Evolutionary conservation across 2,113 vertebrate genomes (phyloP).

Genomic region (Lepus timidus): DNA sequence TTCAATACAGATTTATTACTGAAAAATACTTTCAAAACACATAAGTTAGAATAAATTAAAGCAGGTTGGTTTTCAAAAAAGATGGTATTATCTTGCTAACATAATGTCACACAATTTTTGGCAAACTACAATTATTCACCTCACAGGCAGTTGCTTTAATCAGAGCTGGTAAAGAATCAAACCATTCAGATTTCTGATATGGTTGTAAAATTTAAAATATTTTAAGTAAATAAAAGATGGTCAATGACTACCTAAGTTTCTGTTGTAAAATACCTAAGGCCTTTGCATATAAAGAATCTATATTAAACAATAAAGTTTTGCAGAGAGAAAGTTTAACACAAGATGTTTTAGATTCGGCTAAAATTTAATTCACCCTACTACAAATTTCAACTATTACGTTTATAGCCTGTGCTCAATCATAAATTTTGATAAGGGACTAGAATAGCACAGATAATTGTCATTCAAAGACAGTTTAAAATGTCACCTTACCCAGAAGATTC

Average conservation of each 20-base stretch:
- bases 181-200: constrained; percentile 50
- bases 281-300: constrained; percentile 38
- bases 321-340: constrained; percentile 66
- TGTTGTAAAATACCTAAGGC: constrained; percentile 67
- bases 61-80: constrained; percentile 66
- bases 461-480: constrained; percentile 75
- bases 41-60: constrained; percentile 6
- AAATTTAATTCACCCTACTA: constrained; percentile 70
- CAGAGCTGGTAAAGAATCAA: constrained; percentile 62
- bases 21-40: constrained; percentile 57
- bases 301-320: constrained; percentile 67
- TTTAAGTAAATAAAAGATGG: constrained; percentile 64
- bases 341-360: constrained; percentile 74
- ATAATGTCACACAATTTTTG: constrained; percentile 51
- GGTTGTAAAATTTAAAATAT: constrained; percentile 59
- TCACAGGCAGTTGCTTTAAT: constrained; percentile 63
- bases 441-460: constrained; percentile 79
- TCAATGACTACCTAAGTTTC: constrained; percentile 53
- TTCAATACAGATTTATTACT: constrained; percentile 53
- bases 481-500: constrained; percentile 73
- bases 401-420: constrained; percentile 77
- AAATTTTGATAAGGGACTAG: constrained; percentile 80
- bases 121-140: constrained; percentile 45
- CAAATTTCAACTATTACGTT: constrained; percentile 76
- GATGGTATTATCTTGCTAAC: constrained; percentile 58